Evolutionary conservation across 2,113 vertebrate genomes (phyloP).

Genomic region (Cinclus cinclus): DNA sequence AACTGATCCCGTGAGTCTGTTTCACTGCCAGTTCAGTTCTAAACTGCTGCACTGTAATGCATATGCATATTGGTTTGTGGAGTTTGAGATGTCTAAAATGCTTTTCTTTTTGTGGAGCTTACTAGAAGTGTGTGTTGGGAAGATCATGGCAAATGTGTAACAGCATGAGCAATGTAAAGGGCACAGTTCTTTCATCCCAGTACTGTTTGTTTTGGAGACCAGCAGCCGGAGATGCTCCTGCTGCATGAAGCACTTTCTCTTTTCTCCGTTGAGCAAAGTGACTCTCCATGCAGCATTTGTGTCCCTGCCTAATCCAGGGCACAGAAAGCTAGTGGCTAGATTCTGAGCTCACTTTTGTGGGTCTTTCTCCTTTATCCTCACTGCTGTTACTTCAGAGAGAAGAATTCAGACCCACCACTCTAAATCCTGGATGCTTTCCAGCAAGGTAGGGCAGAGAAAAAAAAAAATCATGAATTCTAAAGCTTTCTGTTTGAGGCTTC

Average conservation of each 20-base stretch:
- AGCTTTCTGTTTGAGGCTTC: conserved; percentile 19
- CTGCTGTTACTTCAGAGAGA: neutral
- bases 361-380: neutral
- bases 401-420: neutral
- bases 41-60: neutral
- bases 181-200: neutral
- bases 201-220: conserved; percentile 35
- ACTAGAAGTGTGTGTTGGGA: neutral
- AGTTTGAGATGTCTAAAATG: neutral
- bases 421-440: conserved; percentile 8
- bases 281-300: neutral
- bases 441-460: neutral
- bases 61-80: conserved; percentile 8
- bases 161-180: neutral
- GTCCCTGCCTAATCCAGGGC: neutral
- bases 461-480: neutral
- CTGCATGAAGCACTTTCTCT: neutral
- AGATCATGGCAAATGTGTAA: neutral
- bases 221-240: neutral
- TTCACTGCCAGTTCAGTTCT: neutral
- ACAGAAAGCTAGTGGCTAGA: neutral
- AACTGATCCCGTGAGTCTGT: neutral
- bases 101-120: neutral
- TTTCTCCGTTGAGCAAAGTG: neutral
- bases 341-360: neutral